phyloP scores from a whole-genome alignment of 2,888 invertebrate species.

The Proisotoma minuta region DNA sequence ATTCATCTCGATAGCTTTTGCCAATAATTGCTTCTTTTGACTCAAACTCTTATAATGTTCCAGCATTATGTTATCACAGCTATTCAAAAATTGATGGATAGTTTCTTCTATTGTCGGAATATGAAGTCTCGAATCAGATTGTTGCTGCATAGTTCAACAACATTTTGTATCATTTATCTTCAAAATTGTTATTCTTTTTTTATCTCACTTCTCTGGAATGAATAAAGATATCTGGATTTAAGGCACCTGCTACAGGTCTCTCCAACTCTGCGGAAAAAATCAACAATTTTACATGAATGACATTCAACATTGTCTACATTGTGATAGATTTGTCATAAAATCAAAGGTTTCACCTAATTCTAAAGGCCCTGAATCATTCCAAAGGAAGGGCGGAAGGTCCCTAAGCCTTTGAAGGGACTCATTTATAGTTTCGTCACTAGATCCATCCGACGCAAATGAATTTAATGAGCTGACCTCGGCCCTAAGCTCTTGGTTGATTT shows the following conservation, averaged over 20 bases:
- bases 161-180: neutral
- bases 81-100: conserved; percentile 55
- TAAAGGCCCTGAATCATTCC: conserved; percentile 36
- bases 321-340: no score
- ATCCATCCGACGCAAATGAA: conserved; percentile 43
- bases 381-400: conserved; percentile 41
- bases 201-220: neutral
- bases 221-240: conserved; percentile 4
- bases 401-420: conserved; percentile 34
- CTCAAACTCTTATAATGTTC: conserved; percentile 56
- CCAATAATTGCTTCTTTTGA: conserved; percentile 66
- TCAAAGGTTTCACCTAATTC: conserved; percentile 41
- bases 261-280: conserved; percentile 6
- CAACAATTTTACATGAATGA: no score
- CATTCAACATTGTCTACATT: no score
- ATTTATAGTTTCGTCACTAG: conserved; percentile 31
- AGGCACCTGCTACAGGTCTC: conserved; percentile 4
- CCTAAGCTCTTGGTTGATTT: conserved; percentile 35
- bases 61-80: conserved; percentile 55
- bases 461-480: conserved; percentile 44
- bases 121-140: conserved; percentile 4
- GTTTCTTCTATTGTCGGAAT: conserved; percentile 53
- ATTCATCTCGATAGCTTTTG: conserved; percentile 65
- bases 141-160: neutral
- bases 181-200: neutral